Evolutionary conservation across 2,888 invertebrate genomes (phyloP), one percentile per base, ranked within the genome.

Genomic region (Nemoura dubitans): DNA sequence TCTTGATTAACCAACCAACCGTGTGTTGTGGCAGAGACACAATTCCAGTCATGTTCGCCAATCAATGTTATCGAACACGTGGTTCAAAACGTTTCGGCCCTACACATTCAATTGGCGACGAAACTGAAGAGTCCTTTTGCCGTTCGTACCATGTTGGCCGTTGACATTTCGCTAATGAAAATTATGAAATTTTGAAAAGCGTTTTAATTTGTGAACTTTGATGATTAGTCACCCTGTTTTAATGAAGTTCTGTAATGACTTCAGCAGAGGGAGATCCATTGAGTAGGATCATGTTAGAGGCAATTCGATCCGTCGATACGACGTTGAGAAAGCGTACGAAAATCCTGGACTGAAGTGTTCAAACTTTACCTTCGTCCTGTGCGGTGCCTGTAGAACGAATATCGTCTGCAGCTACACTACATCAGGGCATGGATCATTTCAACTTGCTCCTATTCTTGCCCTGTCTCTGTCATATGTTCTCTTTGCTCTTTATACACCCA

Each of bases 181-280:
- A 59, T 59, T 59, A 59, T 59, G 59, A 59, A 59, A 59, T 59
- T 10, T 59, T 2, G 59, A 21, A 59, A 59, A 59, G 59, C 59
- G 59, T 59, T 59, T 59, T 59, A 59, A 59, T 59, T 59, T 59
- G 59, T 59, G 59, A 59, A 59, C 59, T 59, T 59, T 59, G 59
- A 59, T 59, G 21, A 59, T 59, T 59, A 59, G 6, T 59, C 59
- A 14, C 2, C 21, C 59, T 59, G 59, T 59, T 59, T 59, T 59
- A 59, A 59, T 59, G 59, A 59, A 59, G 59, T 59, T 59, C 59
- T 59, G 59, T 59, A 59, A 59, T 59, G 59, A 59, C 59, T 59
- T 59, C 59, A 36, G 36, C 36, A 59, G 10, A 59, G 59, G 10
- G 59, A 21, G 59, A 3, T 21, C 21, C 59, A 10, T 59, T 3